phyloP scores from a whole-genome alignment of 2,797 vertebrate genomes.

The Enteromius mattozi region DNA sequence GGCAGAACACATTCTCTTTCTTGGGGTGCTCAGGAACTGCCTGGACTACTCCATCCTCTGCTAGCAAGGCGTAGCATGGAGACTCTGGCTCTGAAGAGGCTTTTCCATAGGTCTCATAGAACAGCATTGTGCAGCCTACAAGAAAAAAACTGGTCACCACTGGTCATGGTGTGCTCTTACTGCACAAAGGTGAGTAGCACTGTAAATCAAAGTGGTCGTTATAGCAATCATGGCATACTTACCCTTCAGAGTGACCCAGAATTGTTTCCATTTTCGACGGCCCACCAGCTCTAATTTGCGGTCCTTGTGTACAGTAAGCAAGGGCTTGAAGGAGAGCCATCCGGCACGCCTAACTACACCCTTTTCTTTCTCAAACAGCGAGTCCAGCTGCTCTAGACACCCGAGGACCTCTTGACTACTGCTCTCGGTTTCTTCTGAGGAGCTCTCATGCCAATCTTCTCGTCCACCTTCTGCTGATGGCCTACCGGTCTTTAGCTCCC shows the following conservation, averaged over 20 bases:
- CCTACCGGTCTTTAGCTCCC: conserved; percentile 82
- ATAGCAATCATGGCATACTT: neutral
- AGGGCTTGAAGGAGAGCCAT: conserved; percentile 92
- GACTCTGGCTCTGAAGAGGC: conserved; percentile 79
- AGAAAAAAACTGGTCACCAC: neutral
- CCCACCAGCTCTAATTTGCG: conserved; percentile 88
- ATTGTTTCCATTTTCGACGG: conserved; percentile 89
- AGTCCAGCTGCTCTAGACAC: conserved; percentile 85
- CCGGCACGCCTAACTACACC: conserved; percentile 90
- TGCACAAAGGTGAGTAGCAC: neutral
- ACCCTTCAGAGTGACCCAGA: conserved; percentile 95
- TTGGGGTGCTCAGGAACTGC: conserved; percentile 91
- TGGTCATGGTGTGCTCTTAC: neutral
- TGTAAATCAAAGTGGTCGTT: neutral
- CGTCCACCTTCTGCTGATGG: conserved; percentile 69
- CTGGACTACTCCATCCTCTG: conserved; percentile 90
- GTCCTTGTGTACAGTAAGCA: conserved; percentile 88
- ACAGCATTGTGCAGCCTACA: conserved; percentile 88
- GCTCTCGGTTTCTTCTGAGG: conserved; percentile 69
- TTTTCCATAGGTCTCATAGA: conserved; percentile 88
- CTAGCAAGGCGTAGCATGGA: conserved; percentile 84
- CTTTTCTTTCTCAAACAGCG: conserved; percentile 89
- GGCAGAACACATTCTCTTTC: conserved; percentile 93
- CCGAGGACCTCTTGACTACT: conserved; percentile 80
- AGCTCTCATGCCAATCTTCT: conserved; percentile 48